phyloP scores from a whole-genome alignment of 2,113 vertebrate species.

The Haliaeetus leucogaster region DNA sequence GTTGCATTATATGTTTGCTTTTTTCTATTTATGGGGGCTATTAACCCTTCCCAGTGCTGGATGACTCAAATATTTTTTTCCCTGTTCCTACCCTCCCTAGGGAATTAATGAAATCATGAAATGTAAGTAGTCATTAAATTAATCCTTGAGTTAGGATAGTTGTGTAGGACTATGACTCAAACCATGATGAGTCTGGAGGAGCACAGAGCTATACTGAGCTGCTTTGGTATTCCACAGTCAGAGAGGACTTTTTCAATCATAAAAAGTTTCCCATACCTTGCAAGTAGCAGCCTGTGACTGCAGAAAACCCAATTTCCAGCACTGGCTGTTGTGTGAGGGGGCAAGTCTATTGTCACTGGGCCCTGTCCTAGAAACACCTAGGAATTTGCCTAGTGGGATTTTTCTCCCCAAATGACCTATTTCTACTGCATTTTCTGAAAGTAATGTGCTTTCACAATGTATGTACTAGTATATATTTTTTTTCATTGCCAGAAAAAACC shows the following conservation, averaged over 20 bases:
- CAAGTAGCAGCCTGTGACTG: background rate
- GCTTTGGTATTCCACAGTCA: background rate
- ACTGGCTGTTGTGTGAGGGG: background rate
- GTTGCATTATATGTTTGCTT: background rate
- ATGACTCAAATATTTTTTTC: background rate
- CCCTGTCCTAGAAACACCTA: background rate
- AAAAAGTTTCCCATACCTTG: background rate
- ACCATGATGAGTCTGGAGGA: background rate
- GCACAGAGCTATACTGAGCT: background rate
- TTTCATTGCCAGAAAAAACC: background rate
- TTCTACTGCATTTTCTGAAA: background rate
- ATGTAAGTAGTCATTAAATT: background rate
- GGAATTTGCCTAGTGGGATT: background rate
- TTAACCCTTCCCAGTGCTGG: background rate
- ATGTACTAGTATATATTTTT: background rate
- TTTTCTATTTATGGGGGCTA: accelerated
- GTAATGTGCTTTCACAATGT: background rate
- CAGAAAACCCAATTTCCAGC: background rate
- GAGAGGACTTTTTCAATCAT: background rate
- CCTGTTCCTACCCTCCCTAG: background rate
- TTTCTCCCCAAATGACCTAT: background rate
- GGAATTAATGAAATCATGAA: background rate
- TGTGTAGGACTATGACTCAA: background rate
- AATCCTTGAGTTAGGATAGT: background rate
- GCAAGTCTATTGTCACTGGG: background rate